Conservation (phyloP, 1,140 invertebrate species). For the Sogatella furcifera region DNA sequence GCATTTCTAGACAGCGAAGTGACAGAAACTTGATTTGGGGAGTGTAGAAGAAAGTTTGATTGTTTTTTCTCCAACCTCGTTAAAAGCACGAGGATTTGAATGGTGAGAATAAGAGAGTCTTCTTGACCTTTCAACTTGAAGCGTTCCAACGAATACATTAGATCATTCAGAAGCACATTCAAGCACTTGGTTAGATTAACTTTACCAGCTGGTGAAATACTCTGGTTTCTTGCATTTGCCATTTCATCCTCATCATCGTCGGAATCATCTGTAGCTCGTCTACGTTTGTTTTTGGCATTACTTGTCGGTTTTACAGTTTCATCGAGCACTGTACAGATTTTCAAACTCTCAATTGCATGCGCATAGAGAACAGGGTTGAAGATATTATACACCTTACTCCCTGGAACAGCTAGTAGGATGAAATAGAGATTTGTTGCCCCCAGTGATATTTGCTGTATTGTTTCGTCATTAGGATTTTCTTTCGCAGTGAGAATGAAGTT, state of each 20-base stretch:
- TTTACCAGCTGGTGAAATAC: slow-evolving; percentile 23
- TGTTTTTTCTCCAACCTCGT: slow-evolving; percentile 36
- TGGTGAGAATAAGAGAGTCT: slow-evolving; percentile 36
- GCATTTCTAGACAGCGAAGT: slow-evolving; percentile 36
- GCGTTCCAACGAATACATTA: slow-evolving; percentile 34
- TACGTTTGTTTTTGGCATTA: slow-evolving; percentile 19
- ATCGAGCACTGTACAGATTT: slow-evolving; percentile 28
- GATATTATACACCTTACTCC: slow-evolving; percentile 43
- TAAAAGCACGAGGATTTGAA: slow-evolving; percentile 37
- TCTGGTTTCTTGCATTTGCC: not conserved
- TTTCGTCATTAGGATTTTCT: slow-evolving; percentile 27
- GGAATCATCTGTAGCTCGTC: slow-evolving; percentile 22
- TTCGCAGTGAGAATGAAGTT: slow-evolving; percentile 39
- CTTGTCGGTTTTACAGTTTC: slow-evolving; percentile 12
- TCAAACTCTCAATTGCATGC: slow-evolving; percentile 38
- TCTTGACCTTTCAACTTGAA: slow-evolving; percentile 38
- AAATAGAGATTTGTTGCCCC: slow-evolving; percentile 38
- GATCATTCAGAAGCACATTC: slow-evolving; percentile 34
- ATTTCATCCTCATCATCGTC: slow-evolving; percentile 27
- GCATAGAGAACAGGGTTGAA: slow-evolving; percentile 45
- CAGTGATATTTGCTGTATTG: slow-evolving; percentile 32
- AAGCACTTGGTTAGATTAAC: slow-evolving; percentile 26
- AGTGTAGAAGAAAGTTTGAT: slow-evolving; percentile 22
- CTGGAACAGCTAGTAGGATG: slow-evolving; percentile 37
- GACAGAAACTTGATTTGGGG: slow-evolving; percentile 21